A percentile compares a stretch with the other conserved stretches of the same genome.
phyloP scores from a whole-genome alignment of 2,888 invertebrate genomes.

The Tinea trinotella region DNA sequence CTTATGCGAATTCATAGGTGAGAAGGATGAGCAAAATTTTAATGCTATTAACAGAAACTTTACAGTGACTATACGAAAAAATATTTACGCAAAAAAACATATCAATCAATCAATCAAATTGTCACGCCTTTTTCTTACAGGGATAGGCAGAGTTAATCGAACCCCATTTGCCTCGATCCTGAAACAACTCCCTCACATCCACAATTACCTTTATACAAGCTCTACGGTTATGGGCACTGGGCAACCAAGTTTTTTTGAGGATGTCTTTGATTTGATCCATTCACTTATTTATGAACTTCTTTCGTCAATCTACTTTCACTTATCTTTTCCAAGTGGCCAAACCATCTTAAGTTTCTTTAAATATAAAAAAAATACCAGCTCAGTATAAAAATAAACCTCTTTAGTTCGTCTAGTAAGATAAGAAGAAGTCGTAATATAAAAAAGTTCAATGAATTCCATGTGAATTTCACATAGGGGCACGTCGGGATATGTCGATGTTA shows the following conservation, averaged over 20 bases:
- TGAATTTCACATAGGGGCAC: not conserved
- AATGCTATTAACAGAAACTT: not conserved
- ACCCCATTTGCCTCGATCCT: too few species aligned
- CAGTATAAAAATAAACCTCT: not conserved
- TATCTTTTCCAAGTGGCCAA: too few species aligned
- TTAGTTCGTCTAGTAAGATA: not conserved
- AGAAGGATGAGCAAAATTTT: conserved; percentile 1
- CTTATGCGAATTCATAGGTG: conserved; percentile 20
- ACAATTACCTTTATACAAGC: too few species aligned
- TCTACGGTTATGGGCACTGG: too few species aligned
- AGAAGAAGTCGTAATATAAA: not conserved
- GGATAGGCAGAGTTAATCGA: too few species aligned
- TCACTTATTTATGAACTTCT: too few species aligned
- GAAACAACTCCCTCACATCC: too few species aligned
- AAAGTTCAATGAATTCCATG: not conserved
- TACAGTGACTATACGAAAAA: not conserved
- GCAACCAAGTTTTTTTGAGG: too few species aligned
- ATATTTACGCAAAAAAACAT: not conserved
- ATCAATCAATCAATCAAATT: not conserved
- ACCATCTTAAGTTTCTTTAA: too few species aligned
- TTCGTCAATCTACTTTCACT: too few species aligned
- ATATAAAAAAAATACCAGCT: not conserved
- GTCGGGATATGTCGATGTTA: conserved; percentile 35
- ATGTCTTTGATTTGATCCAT: too few species aligned
- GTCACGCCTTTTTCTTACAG: too few species aligned